Evolutionary conservation across 2,888 invertebrate species (phyloP), one percentile per base, ranked within the genome.

Genomic region (Epinotia demarniana): DNA sequence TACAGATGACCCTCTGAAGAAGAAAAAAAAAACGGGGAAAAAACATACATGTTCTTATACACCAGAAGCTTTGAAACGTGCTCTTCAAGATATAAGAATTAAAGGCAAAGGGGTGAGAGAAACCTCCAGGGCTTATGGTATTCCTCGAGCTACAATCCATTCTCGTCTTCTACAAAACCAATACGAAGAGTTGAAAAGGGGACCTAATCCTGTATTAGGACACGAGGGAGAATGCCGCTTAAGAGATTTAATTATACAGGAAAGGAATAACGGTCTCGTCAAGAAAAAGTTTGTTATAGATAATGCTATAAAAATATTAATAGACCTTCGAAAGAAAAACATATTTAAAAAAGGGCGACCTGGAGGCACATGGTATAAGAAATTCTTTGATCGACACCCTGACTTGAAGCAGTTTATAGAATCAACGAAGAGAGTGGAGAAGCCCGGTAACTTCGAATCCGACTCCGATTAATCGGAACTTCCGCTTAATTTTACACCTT

Each of bases 61-160:
- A n/a, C n/a, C 43, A 13, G 60, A 69, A 18, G 58, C 18, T 9
- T 23, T 69, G n/a, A 60, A 46, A 58, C 46, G 46, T 60, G 69
- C 69, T 60, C 58, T 69, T 43, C 5, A n/a, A 19, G 69, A 69
- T 60, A 69, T 69, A n/a, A 69, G 43, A 46, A 57, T 19, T 19
- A 57, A 57, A 9, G 62, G 62, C 12, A 43, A 12, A 43, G 18
- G 62, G 3, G 12, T 62, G 39, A 62, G 33, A 43, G 33, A 33
- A n/a, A 43, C 62, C 4, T 18, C 62, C 43, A 43, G 33, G 18
- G 43, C 62, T 33, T 62, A 62, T 33, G 62, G 62, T 39, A 62
- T 62, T 19, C 62, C 62, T 43, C n/a, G 62, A 18, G 43, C 18
- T 5, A 62, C 62, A 8, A 19, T 62, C n/a, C 9, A 18, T 3